Evolutionary conservation across 2,888 invertebrate genomes (phyloP), one percentile per base, ranked within the genome.

Genomic region (Temnothorax unifasciatus): DNA sequence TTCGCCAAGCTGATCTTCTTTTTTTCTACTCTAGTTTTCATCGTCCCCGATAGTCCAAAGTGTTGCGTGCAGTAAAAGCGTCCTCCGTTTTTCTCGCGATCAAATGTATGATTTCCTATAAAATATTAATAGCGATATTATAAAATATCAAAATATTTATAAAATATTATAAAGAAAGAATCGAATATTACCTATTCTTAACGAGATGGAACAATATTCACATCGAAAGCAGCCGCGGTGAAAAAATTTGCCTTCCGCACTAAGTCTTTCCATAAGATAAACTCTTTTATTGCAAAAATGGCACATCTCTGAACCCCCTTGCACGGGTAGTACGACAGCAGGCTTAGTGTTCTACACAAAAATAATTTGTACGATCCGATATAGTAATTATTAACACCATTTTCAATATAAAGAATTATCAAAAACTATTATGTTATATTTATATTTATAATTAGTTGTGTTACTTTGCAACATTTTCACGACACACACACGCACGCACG

Each of bases 171-270:
- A 38, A 4, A n/a, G 3, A 44, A 29, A 18, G 13, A 68, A 15
- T 25, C 13, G 54, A 82, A 63, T 41, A 52, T 90, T 94, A 95
- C 98, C 98, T 66, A 98, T 96, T 68, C 98, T 96, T 66, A 99
- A 96, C 85, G 97, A 97, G 5, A 97, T 97, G 92, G 97, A 97
- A 95, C 99, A 99, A 94, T 98, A 98, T 95, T 98, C 98, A 95
- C 99, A 99, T 86, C 98, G 97, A 95, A 99, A 98, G 95, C 99
- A 99, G 64, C 97, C 97, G 83, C 99, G 97, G 95, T 99, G 99
- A 94, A 99, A 97, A 93, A 98, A 98, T 92, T 98, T 96, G 21
- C 98, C 98, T 96, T 98, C 98, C 3, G 99, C 98, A 66, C 97
- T 97, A 88, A 99, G 96, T 88, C 98, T 96, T 95, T 99, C 99